Evolutionary conservation across 2,888 invertebrate genomes (phyloP).

Genomic region (Gnatocerus cornutus): DNA sequence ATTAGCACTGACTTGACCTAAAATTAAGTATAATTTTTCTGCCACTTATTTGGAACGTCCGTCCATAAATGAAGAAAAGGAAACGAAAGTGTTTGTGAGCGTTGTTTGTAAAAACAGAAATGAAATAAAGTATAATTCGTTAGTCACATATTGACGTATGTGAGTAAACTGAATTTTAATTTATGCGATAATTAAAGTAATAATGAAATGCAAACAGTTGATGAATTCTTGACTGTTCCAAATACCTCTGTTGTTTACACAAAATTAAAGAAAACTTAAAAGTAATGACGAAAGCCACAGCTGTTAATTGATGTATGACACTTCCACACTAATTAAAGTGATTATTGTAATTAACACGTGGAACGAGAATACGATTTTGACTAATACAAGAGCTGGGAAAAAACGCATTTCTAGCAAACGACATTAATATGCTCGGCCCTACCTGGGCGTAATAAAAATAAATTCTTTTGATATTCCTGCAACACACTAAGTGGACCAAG

Average conservation of each 20-base stretch:
- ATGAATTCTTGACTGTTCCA: slow-evolving; percentile 49
- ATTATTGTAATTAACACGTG: slow-evolving; percentile 54
- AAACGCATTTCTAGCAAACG: slow-evolving; percentile 17
- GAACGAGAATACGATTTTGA: slow-evolving; percentile 44
- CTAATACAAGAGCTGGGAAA: slow-evolving; percentile 20
- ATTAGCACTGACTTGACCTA: too few relatives aligned
- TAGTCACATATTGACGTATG: slow-evolving; percentile 45
- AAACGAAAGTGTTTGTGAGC: slow-evolving; percentile 32
- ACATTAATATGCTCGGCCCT: slow-evolving; percentile 46
- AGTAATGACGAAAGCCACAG: slow-evolving; percentile 53
- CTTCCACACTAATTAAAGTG: slow-evolving; percentile 55
- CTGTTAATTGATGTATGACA: slow-evolving; percentile 56
- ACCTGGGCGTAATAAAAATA: slow-evolving; percentile 55
- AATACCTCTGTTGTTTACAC: slow-evolving; percentile 50
- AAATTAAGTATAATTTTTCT: too few relatives aligned
- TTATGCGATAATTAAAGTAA: slow-evolving; percentile 50
- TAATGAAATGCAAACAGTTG: slow-evolving; percentile 51
- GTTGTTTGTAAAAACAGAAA: slow-evolving; percentile 45
- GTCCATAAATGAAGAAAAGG: too few relatives aligned
- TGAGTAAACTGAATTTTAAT: slow-evolving; percentile 50
- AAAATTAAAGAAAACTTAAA: slow-evolving; percentile 52
- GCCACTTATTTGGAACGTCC: neutral
- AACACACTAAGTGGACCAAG: slow-evolving; percentile 55
- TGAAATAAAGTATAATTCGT: slow-evolving; percentile 46
- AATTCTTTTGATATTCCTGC: slow-evolving; percentile 57